Evolutionary conservation across 2,113 vertebrate species (phyloP).

Genomic region (Patagioenas fasciata): DNA sequence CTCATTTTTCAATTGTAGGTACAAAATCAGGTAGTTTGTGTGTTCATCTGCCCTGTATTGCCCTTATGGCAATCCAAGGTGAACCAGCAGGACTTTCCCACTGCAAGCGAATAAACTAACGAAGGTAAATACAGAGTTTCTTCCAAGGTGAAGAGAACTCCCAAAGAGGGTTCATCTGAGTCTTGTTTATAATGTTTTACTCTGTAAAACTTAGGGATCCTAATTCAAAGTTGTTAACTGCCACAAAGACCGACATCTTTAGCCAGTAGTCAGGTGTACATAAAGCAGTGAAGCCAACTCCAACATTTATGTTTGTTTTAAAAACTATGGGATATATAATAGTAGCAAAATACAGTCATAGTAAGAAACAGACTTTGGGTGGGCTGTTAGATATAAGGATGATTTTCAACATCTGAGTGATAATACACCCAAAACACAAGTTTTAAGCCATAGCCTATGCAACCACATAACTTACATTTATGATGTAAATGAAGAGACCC

Average conservation of each 20-base stretch:
- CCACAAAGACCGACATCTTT: not conserved
- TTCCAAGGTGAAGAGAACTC: not conserved
- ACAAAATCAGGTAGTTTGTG: conserved; percentile 47
- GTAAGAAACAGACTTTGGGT: conserved; percentile 32
- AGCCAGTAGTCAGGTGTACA: conserved; percentile 34
- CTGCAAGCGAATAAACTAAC: conserved; percentile 1
- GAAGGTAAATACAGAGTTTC: conserved; percentile 23
- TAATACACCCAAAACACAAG: not conserved
- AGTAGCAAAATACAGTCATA: conserved; percentile 33
- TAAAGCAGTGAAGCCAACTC: conserved; percentile 8
- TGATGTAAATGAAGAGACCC: not conserved
- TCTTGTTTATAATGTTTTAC: not conserved
- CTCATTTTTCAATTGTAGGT: conserved; percentile 41
- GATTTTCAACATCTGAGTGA: conserved; percentile 30
- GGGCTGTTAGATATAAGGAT: conserved; percentile 55
- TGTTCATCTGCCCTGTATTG: conserved; percentile 15
- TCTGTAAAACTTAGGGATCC: conserved; percentile 27
- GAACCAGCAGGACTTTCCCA: conserved; percentile 22
- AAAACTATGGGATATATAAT: not conserved
- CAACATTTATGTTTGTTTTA: not conserved
- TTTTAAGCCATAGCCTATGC: not conserved
- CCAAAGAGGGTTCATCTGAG: not conserved
- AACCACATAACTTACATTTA: not conserved
- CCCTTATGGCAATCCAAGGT: conserved; percentile 29
- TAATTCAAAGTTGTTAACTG: conserved; percentile 32